A percentile compares a stretch with the other conserved stretches of the same genome.
Conservation (phyloP, 2,888 invertebrate species). For the Gerris lacustris region DNA sequence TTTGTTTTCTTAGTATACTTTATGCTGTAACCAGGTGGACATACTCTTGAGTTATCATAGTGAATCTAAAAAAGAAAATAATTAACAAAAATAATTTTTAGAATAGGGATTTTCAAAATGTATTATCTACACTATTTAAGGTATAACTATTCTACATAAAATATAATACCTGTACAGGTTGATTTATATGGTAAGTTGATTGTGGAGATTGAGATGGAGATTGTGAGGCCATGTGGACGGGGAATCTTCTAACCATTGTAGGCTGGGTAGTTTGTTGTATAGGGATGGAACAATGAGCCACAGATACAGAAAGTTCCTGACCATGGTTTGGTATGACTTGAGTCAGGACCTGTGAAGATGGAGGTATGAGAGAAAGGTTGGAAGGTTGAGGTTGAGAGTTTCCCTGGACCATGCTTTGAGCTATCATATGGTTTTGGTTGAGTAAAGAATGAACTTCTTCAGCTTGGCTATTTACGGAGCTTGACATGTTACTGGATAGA, state of each 20-base stretch:
- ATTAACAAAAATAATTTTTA: background rate
- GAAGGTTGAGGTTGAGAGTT: background rate
- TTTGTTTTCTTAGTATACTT: background rate
- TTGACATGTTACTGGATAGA: background rate
- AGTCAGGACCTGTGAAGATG: background rate
- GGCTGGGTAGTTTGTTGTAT: background rate
- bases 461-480: background rate
- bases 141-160: background rate
- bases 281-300: background rate
- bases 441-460: background rate
- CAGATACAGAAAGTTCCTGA: background rate
- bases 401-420: background rate
- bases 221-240: background rate
- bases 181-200: background rate
- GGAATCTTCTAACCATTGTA: background rate
- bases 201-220: background rate
- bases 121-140: background rate
- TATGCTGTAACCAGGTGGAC: background rate
- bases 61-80: conserved; percentile 33
- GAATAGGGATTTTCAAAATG: background rate
- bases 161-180: background rate
- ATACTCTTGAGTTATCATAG: conserved; percentile 34
- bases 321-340: background rate
- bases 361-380: background rate
- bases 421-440: background rate